A percentile compares a stretch with the other conserved stretches of the same genome.
Evolutionary conservation across 2,888 invertebrate genomes (phyloP).

Genomic region (Xanthorhoe designata): DNA sequence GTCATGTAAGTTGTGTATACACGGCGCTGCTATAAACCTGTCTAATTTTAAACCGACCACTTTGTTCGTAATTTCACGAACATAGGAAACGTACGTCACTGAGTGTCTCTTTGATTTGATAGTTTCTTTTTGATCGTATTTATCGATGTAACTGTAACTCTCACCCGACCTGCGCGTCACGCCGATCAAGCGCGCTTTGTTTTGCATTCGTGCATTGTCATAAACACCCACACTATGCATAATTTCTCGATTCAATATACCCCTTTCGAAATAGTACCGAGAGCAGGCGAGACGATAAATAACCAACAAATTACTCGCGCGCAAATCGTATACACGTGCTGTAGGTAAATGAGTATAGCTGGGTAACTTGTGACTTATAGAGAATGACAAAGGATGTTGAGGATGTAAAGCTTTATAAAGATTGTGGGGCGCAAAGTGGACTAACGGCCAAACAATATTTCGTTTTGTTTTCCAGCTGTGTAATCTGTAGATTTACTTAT

Average conservation of each 20-base stretch:
- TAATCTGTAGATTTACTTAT: too few species aligned
- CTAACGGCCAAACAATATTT: neutral
- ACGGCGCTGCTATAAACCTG: too few species aligned
- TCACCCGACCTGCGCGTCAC: conserved; percentile 28
- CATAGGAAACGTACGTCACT: neutral
- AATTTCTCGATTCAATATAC: conserved; percentile 75
- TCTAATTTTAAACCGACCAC: too few species aligned
- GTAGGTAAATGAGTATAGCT: conserved; percentile 12
- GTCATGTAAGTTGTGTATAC: too few species aligned
- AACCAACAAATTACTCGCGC: conserved; percentile 79
- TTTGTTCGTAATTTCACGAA: too few species aligned
- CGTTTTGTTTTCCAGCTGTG: neutral
- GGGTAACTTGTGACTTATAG: neutral
- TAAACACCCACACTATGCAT: conserved; percentile 79
- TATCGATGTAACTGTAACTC: neutral
- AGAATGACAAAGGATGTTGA: neutral
- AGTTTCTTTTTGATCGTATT: neutral
- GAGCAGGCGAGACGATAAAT: conserved; percentile 68
- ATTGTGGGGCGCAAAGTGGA: neutral
- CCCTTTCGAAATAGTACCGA: conserved; percentile 75
- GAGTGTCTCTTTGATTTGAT: neutral
- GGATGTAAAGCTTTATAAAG: neutral
- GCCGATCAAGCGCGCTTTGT: conserved; percentile 50
- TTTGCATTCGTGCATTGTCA: conserved; percentile 77
- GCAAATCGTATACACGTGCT: conserved; percentile 50